Conservation (phyloP, 2,797 vertebrate genomes). For the Vespertilio murinus region DNA sequence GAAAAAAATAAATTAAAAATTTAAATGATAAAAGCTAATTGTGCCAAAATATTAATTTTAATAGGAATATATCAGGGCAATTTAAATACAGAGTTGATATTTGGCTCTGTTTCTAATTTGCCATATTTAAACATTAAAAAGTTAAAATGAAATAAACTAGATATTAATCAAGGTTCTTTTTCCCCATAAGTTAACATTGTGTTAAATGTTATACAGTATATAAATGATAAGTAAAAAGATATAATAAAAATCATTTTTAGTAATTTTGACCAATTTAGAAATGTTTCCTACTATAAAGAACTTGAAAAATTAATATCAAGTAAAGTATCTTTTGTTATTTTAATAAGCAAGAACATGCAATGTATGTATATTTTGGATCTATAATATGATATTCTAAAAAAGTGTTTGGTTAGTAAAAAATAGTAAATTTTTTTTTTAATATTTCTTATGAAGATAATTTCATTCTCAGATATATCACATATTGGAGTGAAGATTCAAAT, state of each 20-base stretch:
- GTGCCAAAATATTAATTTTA: not conserved
- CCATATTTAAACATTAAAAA: not conserved
- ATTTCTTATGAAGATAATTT: not conserved
- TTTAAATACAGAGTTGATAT: not conserved
- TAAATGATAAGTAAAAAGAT: not conserved
- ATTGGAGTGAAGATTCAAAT: not conserved
- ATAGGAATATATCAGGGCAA: not conserved
- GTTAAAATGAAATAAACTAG: not conserved
- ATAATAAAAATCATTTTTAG: not conserved
- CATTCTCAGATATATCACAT: not conserved
- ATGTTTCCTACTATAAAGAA: not conserved
- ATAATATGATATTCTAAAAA: not conserved
- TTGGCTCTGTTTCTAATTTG: not conserved
- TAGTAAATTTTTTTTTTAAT: not conserved
- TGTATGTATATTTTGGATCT: not conserved
- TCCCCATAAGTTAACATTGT: not conserved
- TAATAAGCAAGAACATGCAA: not conserved
- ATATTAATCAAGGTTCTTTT: not conserved
- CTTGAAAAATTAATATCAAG: not conserved
- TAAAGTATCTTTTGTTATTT: not conserved
- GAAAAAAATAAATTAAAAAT: not conserved
- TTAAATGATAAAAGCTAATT: not conserved
- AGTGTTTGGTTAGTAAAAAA: not conserved
- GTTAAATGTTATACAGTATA: not conserved
- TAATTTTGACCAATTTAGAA: not conserved